Evolutionary conservation across 2,797 vertebrate genomes (phyloP), one percentile per base, ranked within the genome.

Genomic region (Alexandromys oeconomus): DNA sequence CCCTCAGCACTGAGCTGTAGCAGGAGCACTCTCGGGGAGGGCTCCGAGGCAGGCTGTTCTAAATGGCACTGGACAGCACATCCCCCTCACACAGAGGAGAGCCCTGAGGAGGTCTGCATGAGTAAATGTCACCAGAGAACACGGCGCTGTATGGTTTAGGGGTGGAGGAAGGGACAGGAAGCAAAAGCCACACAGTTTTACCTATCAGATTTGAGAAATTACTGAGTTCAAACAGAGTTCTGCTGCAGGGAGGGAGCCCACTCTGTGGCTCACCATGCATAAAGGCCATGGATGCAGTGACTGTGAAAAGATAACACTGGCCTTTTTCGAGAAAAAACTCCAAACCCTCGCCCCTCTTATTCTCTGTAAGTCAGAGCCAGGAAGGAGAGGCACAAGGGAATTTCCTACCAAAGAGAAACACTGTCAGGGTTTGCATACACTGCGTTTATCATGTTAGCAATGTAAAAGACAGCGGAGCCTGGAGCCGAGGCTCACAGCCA

Each of bases 141-240:
- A 78, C 46, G 63, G 23, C 21, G 77, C 92, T 92, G 34, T 97
- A 92, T 95, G 97, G 96, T 94, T 96, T 96, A 93, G 92, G 96
- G 96, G 93, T 97, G 89, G 94, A 97, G 94, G 97, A 97, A 97
- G 91, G 93, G 92, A 95, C 93, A 97, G 97, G 97, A 98, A 97
- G 93, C 91, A 90, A 11, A 92, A 96, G 95, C 95, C 97, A 96
- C 65, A 87, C 7, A 93, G 82, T 97, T 88, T 85, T 93, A 71
- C 78, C 93, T 89, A 95, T 97, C 81, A 93, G 96, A 97, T 93
- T 91, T 95, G 93, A 96, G 54, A 97, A 96, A 95, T 95, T 93
- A 80, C 37, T 81, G 94, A 67, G 96, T 97, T 96, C 94, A 94
- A 5, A 86, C 48, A 97, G 34, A 9, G 57, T 51, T 65, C 40